These are phyloP conservation scores for Apodemia duryi DNA, from an alignment of 2,888 invertebrate species.

Conservation along the genomic window DNA sequence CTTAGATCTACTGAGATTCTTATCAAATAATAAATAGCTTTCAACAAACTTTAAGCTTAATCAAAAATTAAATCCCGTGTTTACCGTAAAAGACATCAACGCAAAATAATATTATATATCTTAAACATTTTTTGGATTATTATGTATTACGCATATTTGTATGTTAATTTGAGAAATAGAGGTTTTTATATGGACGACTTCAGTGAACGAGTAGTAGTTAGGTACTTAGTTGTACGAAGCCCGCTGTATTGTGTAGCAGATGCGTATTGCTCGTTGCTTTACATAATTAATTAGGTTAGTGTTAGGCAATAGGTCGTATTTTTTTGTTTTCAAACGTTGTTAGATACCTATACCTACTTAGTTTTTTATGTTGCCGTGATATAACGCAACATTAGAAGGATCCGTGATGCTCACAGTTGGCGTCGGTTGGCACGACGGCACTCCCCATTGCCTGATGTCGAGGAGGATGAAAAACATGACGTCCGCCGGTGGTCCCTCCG, in stretches of 20 bases:
- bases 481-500: conserved; percentile 52
- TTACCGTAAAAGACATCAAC: conserved; percentile 54
- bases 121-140: neutral
- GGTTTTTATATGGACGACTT: neutral
- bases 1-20: neutral
- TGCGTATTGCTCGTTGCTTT: neutral
- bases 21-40: neutral
- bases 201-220: neutral
- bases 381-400: conserved; percentile 16
- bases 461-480: conserved; percentile 52
- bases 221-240: neutral
- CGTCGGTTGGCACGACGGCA: conserved; percentile 42
- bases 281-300: conserved; percentile 2
- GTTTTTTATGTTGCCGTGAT: neutral
- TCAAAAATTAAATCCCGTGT: conserved; percentile 2
- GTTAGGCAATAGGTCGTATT: neutral
- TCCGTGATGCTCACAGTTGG: conserved; percentile 37
- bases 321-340: neutral
- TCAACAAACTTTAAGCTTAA: neutral
- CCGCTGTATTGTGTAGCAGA: neutral
- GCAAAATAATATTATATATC: conserved; percentile 23
- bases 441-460: conserved; percentile 36
- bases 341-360: conserved; percentile 12
- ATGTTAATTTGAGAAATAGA: neutral
- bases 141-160: neutral